Evolutionary conservation across 2,797 vertebrate genomes (phyloP).

Genomic region (Gymnothorax reevesii): DNA sequence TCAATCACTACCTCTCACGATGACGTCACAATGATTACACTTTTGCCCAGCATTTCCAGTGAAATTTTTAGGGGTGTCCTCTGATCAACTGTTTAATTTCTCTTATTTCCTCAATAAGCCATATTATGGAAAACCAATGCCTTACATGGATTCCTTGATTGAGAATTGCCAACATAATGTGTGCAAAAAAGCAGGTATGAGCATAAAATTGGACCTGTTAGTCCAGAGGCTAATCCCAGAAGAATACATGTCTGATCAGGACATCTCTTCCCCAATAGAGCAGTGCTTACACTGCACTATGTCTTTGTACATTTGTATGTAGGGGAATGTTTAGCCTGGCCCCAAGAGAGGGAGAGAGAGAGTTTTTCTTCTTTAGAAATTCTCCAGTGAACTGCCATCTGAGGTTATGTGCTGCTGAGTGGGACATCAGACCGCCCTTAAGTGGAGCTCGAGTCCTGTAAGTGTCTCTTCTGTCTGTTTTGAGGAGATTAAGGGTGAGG

Average conservation of each 20-base stretch:
- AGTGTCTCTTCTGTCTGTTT: conserved; percentile 10
- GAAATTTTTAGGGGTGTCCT: too few relatives aligned
- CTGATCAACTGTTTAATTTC: too few relatives aligned
- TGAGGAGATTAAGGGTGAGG: not conserved
- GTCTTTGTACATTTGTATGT: not conserved
- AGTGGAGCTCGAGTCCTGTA: not conserved
- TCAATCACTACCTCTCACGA: too few relatives aligned
- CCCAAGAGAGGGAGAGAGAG: not conserved
- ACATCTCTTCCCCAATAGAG: conserved; percentile 52
- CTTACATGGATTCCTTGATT: too few relatives aligned
- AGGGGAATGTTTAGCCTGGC: not conserved
- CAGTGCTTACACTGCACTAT: conserved; percentile 1
- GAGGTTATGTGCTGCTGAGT: not conserved
- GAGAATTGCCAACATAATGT: too few relatives aligned
- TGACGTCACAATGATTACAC: too few relatives aligned
- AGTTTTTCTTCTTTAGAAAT: not conserved
- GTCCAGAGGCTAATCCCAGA: conserved; percentile 16
- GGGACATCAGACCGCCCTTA: not conserved
- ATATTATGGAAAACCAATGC: too few relatives aligned
- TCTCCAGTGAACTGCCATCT: not conserved
- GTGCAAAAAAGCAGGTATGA: too few relatives aligned
- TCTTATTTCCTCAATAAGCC: too few relatives aligned
- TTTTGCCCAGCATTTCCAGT: too few relatives aligned
- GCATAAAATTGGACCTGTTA: not conserved
- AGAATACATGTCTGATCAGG: conserved; percentile 50